A percentile compares a stretch with the other conserved stretches of the same genome.
phyloP scores from a whole-genome alignment of 2,113 vertebrate genomes.

The Callipepla californica region DNA sequence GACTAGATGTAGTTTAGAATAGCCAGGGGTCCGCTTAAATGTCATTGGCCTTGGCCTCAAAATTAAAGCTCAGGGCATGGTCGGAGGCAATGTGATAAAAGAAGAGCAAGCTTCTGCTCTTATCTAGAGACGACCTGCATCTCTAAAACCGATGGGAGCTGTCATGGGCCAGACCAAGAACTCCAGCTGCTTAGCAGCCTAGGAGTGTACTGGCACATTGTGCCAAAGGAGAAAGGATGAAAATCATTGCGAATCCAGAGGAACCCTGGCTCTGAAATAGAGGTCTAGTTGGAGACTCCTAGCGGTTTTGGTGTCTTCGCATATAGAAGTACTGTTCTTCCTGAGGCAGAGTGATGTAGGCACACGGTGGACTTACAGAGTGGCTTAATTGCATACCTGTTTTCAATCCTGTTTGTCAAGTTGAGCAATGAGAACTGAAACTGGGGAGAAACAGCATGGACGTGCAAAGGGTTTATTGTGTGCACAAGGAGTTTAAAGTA shows the following conservation, averaged over 20 bases:
- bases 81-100: background rate
- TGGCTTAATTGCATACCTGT: background rate
- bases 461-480: background rate
- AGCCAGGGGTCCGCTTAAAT: background rate
- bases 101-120: background rate
- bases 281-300: background rate
- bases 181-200: background rate
- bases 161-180: background rate
- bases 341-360: background rate
- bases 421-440: background rate
- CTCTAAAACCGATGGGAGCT: background rate
- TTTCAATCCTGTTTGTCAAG: background rate
- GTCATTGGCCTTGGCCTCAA: background rate
- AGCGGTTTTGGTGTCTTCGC: background rate
- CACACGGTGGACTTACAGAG: background rate
- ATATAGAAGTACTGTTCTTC: background rate
- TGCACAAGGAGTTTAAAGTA: background rate
- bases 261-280: background rate
- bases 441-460: background rate
- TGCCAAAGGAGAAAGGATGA: background rate
- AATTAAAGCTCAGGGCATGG: background rate
- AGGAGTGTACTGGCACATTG: background rate
- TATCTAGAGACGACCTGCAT: background rate
- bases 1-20: slow-evolving; percentile 13
- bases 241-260: background rate